Conservation (phyloP, 1,140 invertebrate genomes). For the Bombus huntii region DNA sequence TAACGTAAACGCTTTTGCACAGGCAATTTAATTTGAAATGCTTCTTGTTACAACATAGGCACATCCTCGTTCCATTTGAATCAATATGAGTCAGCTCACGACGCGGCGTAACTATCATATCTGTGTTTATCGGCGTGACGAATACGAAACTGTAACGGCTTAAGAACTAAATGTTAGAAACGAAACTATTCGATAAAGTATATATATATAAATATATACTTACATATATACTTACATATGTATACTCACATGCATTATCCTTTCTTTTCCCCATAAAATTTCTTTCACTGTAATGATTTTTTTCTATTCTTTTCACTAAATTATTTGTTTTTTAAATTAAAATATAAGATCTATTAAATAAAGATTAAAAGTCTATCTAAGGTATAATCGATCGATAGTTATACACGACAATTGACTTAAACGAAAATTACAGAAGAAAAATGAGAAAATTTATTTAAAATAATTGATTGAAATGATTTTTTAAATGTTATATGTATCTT, state of each 20-base stretch:
- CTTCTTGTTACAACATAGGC: constrained; percentile 18
- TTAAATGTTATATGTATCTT: constrained; percentile 60
- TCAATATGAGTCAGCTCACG: constrained; percentile 36
- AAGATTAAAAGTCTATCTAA: too few relatives aligned
- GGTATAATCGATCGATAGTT: too few relatives aligned
- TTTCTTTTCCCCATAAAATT: not conserved
- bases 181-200: not conserved
- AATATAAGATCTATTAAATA: not conserved
- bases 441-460: not conserved
- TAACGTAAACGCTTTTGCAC: not conserved
- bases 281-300: not conserved
- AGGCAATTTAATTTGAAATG: constrained; percentile 23
- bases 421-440: not conserved
- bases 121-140: constrained; percentile 45
- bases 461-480: not conserved
- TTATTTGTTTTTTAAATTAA: not conserved
- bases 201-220: too few relatives aligned
- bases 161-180: constrained; percentile 5
- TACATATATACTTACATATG: too few relatives aligned
- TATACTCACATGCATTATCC: not conserved
- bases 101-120: constrained; percentile 25
- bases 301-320: not conserved
- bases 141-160: constrained; percentile 1
- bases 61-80: constrained; percentile 13
- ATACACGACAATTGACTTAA: not conserved